A percentile compares a stretch with the other conserved stretches of the same genome.
These are phyloP conservation scores for Argyrosomus regius DNA, from an alignment of 2,797 vertebrate species.

Conservation along the genomic window DNA sequence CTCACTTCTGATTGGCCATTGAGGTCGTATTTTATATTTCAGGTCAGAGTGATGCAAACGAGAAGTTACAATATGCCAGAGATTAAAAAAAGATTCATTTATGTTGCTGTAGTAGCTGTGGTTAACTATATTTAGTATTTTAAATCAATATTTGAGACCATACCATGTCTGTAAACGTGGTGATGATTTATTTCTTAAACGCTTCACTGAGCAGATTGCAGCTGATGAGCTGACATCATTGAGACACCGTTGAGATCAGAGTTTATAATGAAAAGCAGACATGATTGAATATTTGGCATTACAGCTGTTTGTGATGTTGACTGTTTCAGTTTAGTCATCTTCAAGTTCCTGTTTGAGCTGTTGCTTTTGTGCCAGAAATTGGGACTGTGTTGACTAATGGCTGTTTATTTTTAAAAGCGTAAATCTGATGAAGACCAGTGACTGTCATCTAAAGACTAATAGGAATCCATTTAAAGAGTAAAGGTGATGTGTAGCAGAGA, in stretches of 20 bases:
- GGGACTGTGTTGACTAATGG: conserved; percentile 19
- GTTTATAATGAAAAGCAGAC: neutral
- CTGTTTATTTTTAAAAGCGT: conserved; percentile 20
- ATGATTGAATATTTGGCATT: neutral
- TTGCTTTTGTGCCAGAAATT: conserved; percentile 18
- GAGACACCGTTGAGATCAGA: conserved; percentile 4
- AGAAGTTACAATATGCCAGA: neutral
- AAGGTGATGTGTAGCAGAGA: conserved; percentile 18
- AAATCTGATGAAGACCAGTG: conserved; percentile 20
- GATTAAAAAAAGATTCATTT: neutral
- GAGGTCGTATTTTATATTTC: neutral
- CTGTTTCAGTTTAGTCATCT: neutral
- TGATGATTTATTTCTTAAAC: conserved; percentile 12
- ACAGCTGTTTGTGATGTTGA: neutral
- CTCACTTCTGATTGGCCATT: neutral
- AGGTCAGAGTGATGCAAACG: neutral
- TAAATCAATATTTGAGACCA: conserved; percentile 9
- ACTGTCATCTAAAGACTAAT: conserved; percentile 26
- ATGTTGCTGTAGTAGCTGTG: neutral
- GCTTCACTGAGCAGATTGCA: neutral
- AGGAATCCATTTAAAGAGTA: conserved; percentile 15
- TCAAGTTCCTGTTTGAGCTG: neutral
- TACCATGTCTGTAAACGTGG: neutral
- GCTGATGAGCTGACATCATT: neutral
- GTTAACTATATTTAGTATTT: conserved; percentile 13